Percentiles rank a stretch among this genome's conserved stretches.
These are phyloP conservation scores for Elephantulus edwardii DNA, from an alignment of 2,113 vertebrate genomes.

Conservation along the genomic window DNA sequence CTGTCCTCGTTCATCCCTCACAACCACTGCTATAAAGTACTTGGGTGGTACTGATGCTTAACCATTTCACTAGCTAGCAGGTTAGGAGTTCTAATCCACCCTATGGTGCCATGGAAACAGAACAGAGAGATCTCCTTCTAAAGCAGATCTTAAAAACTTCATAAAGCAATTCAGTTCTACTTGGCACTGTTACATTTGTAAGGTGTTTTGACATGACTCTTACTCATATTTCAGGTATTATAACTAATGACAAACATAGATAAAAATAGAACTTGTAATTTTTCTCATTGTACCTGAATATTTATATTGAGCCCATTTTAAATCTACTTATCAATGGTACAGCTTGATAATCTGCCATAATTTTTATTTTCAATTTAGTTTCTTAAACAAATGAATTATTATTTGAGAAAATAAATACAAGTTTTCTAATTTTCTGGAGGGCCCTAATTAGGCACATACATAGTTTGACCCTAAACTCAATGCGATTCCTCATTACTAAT, in stretches of 20 bases:
- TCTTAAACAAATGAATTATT: conserved; percentile 52
- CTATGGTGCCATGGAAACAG: neutral
- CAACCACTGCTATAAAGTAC: too few species aligned
- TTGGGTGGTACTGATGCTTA: too few species aligned
- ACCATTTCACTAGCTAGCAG: neutral
- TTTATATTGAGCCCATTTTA: neutral
- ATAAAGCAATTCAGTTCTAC: neutral
- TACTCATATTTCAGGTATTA: neutral
- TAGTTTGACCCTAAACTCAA: conserved; percentile 57
- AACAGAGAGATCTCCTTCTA: neutral
- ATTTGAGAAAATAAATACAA: conserved; percentile 41
- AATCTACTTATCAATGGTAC: conserved; percentile 44
- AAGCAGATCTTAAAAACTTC: neutral
- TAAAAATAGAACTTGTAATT: conserved; percentile 11
- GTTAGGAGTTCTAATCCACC: neutral
- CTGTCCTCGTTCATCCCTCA: too few species aligned
- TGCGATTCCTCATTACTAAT: conserved; percentile 63
- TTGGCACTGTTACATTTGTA: conserved; percentile 12
- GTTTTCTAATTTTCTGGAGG: conserved; percentile 39
- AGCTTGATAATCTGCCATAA: neutral
- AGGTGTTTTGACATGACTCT: neutral
- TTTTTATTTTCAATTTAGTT: conserved; percentile 52
- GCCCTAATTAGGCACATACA: conserved; percentile 15
- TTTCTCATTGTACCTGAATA: neutral
- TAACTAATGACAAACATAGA: neutral